Evolutionary conservation across 2,888 invertebrate genomes (phyloP).

Genomic region (Rhogogaster chlorosoma): DNA sequence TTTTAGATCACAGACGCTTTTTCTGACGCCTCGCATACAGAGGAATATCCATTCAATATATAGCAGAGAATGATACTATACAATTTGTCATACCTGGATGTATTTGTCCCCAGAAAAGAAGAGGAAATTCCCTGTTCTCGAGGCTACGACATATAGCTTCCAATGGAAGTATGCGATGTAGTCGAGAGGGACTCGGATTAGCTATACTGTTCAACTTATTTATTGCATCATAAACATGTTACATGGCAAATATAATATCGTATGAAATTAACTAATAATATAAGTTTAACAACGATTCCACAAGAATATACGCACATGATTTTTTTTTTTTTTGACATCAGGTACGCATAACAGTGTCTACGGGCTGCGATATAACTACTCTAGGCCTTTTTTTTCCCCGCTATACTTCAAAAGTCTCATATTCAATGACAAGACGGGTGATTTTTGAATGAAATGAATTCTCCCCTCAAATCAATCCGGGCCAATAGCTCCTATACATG

Average conservation of each 20-base stretch:
- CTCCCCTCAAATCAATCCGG: not conserved
- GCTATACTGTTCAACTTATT: not conserved
- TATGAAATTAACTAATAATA: conserved; percentile 23
- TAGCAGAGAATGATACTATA: not conserved
- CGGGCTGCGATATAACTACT: not conserved
- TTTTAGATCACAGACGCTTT: not conserved
- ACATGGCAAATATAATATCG: conserved; percentile 34
- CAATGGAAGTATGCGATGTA: not conserved
- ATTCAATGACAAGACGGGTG: not conserved
- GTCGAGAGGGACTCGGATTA: not conserved
- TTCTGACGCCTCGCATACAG: not conserved
- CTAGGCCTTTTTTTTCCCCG: not conserved
- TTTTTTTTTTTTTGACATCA: not conserved
- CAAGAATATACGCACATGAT: not conserved
- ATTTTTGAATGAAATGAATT: not conserved
- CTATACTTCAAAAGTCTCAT: not conserved
- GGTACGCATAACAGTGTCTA: not conserved
- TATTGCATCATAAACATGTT: conserved; percentile 29
- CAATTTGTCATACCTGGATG: not conserved
- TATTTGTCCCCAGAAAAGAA: not conserved
- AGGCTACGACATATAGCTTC: not conserved
- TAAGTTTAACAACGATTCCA: not conserved
- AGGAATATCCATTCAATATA: not conserved
- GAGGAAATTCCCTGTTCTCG: not conserved
- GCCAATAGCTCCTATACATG: not conserved